Base-by-base conservation (phyloP, 2,797 vertebrate species). In the Squalus acanthias region DNA sequence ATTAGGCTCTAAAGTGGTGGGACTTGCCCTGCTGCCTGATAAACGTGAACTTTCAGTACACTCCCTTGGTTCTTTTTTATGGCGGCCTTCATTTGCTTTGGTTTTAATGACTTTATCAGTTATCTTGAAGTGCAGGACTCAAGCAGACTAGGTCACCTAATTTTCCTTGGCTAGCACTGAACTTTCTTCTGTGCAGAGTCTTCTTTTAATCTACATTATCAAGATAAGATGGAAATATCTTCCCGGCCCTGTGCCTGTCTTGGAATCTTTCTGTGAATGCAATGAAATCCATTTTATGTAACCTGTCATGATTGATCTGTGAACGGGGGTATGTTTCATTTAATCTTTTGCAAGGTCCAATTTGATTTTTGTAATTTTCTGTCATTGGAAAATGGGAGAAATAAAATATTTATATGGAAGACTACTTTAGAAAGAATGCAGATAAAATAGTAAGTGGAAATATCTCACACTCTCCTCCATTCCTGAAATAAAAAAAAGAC, bases 31-130 rank as follows among this genome's bases (percentile, higher is more conserved):
- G 94, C 94, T 60, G 70, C 22, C 94, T 76, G 94, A 95, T 95
- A 95, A 95, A 95, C 33, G 94, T 95, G 94, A 95, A 95, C 94
- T 95, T 76, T 95, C 70, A 74, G 94, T 95, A 95, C 69, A 95
- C 94, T 95, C 94, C 70, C 72, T 95, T 95, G 70, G 70, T 95
- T 95, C 26, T 63, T 93, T 76, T 95, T 76, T 95, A 95, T 95
- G 69, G 46, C 50, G 17, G 50, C 70, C 94, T 95, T 95, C 94
- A 74, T 95, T 95, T 95, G 94, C 94, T 95, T 95, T 95, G 70
- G 50, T 95, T 95, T 95, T 95, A 95, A 95, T 95, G 94, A 95
- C 94, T 95, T 76, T 95, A 95, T 95, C 94, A 95, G 94, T 95
- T 95, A 95, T 95, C 94, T 95, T 95, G 94, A 95, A 95, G 70